Evolutionary conservation across 2,797 vertebrate species (phyloP), one percentile per base, ranked within the genome.

Genomic region (Esox lucius): DNA sequence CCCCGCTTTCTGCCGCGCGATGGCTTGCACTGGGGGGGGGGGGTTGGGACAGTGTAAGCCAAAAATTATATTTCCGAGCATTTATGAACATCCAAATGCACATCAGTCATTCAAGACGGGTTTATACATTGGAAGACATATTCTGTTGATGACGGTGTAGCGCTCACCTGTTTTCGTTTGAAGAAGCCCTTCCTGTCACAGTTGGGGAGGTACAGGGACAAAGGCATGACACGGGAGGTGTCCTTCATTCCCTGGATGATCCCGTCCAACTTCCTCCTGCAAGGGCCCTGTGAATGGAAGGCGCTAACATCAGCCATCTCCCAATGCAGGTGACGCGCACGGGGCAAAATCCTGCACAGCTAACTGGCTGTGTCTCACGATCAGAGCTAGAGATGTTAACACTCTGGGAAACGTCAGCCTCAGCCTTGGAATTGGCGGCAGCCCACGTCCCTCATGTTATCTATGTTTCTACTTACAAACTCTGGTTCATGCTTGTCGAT

Each of bases 21-120:
- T 16, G 97, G 96, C 80, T 99, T 99, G 93, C 98, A 99, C 98
- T 99, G n/a, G n/a, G n/a, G n/a, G n/a, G n/a, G n/a, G n/a, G n/a
- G n/a, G n/a, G n/a, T n/a, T n/a, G n/a, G n/a, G n/a, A n/a, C 9
- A 31, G 66, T 0, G 16, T 48, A 49, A 39, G 19, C n/a, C 59
- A 46, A 56, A 62, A 73, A 68, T 19, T 16, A 16, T 7, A 51
- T 51, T 51, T 7, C 16, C 15, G 16, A 19, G 49, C 16, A 15
- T 5, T n/a, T n/a, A 8, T 11, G 53, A 8, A n/a, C 59, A 19
- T 61, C 3, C 11, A 24, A 11, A 24, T 3, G 56, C 56, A 24
- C 56, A 9, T 59, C n/a, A 3, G n/a, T 24, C 22, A 42, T 11
- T 7, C 9, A 42, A 42, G 42, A 2, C 9, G 42, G 42, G 3